These are phyloP conservation scores for Bellardia bayeri DNA, from an alignment of 2,888 invertebrate genomes.

Conservation along the genomic window DNA sequence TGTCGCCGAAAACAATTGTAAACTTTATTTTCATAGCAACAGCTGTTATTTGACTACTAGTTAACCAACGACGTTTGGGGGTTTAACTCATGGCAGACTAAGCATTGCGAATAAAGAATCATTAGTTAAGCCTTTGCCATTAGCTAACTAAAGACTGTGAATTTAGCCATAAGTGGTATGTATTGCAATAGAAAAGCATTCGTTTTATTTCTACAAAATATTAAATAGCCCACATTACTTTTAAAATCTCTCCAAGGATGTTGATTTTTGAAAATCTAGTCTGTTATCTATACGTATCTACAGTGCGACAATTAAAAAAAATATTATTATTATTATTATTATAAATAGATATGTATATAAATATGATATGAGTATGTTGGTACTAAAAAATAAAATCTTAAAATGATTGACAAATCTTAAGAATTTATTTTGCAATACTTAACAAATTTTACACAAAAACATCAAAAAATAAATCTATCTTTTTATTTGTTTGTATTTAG, in stretches of 20 bases:
- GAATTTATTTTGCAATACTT: not conserved
- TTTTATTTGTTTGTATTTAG: not conserved
- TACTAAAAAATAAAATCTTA: not conserved
- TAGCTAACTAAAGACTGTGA: too few species aligned
- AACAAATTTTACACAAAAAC: not conserved
- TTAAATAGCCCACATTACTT: not conserved
- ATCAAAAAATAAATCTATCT: not conserved
- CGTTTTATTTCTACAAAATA: not conserved
- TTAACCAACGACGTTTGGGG: too few species aligned
- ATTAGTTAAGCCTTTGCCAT: too few species aligned
- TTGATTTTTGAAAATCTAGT: not conserved
- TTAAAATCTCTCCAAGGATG: not conserved
- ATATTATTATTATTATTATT: not conserved
- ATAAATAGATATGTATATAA: not conserved
- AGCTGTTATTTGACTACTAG: too few species aligned
- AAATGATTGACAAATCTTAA: conserved; percentile 54
- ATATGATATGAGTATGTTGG: not conserved
- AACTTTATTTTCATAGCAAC: too few species aligned
- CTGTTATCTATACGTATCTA: not conserved
- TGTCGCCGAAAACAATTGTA: too few species aligned
- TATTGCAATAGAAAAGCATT: not conserved
- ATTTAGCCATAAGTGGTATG: not conserved
- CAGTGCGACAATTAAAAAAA: not conserved
- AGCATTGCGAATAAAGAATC: too few species aligned
- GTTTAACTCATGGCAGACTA: too few species aligned